A percentile compares a stretch with the other conserved stretches of the same genome.
These are phyloP conservation scores for Petrocephalus sullivani DNA, from an alignment of 2,797 vertebrate genomes.

Conservation along the genomic window DNA sequence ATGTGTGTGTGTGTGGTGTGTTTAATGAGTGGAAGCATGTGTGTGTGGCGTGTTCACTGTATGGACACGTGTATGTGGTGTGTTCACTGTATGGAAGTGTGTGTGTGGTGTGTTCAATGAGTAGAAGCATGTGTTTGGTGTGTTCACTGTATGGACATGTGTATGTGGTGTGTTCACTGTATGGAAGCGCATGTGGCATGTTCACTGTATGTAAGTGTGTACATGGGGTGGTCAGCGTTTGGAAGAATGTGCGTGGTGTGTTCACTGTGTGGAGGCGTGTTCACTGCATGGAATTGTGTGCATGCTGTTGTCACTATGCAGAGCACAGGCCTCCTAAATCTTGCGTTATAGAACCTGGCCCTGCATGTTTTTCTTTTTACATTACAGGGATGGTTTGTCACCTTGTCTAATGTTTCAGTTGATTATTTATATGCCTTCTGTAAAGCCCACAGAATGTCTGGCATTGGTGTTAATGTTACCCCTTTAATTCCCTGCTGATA, in stretches of 20 bases:
- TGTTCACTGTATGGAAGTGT: neutral
- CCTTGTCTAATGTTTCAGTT: neutral
- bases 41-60: neutral
- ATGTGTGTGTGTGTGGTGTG: neutral
- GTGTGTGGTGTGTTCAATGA: neutral
- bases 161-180: neutral
- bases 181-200: neutral
- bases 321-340: neutral
- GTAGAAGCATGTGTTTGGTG: neutral
- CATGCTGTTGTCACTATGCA: neutral
- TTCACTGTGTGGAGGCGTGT: neutral
- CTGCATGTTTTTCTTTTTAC: neutral
- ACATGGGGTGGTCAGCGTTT: too few species aligned
- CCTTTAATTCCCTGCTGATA: neutral
- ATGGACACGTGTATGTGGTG: neutral
- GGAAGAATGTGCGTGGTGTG: neutral
- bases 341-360: neutral
- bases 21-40: neutral
- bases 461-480: constrained; percentile 13
- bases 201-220: neutral
- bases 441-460: constrained; percentile 14
- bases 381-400: neutral
- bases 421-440: constrained; percentile 23
- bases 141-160: neutral
- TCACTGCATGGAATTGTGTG: neutral